phyloP scores from a whole-genome alignment of 2,797 vertebrate species.

The Salmo trutta region DNA sequence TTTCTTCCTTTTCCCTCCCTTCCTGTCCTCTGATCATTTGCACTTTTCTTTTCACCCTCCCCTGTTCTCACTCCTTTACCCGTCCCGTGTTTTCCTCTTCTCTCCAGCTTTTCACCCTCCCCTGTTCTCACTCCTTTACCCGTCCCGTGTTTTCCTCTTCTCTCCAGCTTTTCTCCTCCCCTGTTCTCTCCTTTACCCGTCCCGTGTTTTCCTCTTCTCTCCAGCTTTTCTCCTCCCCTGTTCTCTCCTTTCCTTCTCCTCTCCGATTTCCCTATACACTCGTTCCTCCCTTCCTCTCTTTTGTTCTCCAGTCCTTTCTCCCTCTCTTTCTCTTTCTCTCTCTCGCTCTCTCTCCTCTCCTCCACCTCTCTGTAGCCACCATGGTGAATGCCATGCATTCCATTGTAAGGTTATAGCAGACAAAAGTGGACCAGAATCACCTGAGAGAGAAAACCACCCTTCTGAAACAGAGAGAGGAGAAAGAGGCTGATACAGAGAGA shows the following conservation, averaged over 20 bases:
- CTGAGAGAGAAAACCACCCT: conserved; percentile 60
- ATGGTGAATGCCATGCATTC: conserved; percentile 74
- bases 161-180: background rate
- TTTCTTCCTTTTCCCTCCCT: conserved; percentile 18
- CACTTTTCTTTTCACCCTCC: conserved; percentile 6
- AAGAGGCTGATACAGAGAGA: conserved; percentile 35
- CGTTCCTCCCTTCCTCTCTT: background rate
- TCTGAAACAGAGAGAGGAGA: conserved; percentile 52
- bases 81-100: background rate
- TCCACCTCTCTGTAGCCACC: conserved; percentile 35
- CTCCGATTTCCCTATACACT: background rate
- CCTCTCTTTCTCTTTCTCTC: background rate
- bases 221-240: conserved; percentile 3
- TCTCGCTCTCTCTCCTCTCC: background rate
- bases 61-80: background rate
- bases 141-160: background rate
- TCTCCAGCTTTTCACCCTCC: conserved; percentile 9
- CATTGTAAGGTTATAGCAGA: conserved; percentile 75
- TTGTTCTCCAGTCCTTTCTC: background rate
- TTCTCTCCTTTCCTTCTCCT: conserved; percentile 9
- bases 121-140: conserved; percentile 8
- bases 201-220: background rate
- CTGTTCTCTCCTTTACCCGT: background rate
- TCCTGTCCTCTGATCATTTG: conserved; percentile 15
- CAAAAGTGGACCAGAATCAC: conserved; percentile 69